phyloP scores from a whole-genome alignment of 2,797 vertebrate species.

The Philypnodon macrostomus region DNA sequence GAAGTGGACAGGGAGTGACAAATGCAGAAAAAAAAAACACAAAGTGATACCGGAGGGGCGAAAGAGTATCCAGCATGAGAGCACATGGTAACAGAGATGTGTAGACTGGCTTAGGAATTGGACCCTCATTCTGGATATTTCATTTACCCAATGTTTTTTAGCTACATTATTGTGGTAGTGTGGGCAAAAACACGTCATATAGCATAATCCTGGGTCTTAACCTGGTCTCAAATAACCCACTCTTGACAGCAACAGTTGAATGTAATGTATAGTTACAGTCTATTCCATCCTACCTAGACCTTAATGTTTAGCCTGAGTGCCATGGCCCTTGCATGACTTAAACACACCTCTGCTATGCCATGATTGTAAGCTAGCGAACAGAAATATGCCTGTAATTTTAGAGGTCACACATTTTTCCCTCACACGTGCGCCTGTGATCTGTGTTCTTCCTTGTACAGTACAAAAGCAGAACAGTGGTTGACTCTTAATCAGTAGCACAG shows the following conservation, averaged over 20 bases:
- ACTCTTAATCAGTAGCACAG: constrained; percentile 47
- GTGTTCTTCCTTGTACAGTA: neutral
- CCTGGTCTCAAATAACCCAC: neutral
- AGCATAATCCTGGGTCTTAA: too few relatives aligned
- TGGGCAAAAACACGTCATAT: too few relatives aligned
- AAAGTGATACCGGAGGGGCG: too few relatives aligned
- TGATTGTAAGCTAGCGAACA: constrained; percentile 6
- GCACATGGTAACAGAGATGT: too few relatives aligned
- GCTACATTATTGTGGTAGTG: too few relatives aligned
- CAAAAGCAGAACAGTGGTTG: constrained; percentile 31
- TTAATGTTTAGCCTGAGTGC: neutral
- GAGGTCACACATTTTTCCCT: constrained; percentile 8
- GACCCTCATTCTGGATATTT: too few relatives aligned
- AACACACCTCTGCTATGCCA: constrained; percentile 2
- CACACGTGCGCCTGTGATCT: neutral
- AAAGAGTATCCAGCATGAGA: too few relatives aligned
- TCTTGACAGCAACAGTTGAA: neutral
- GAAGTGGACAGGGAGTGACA: too few relatives aligned
- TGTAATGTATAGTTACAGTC: neutral
- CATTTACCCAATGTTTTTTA: too few relatives aligned
- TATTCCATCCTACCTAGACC: neutral
- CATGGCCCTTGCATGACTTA: constrained; percentile 1
- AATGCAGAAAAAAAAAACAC: too few relatives aligned
- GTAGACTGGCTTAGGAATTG: too few relatives aligned
- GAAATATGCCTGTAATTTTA: constrained; percentile 3